Percentiles rank a stretch among this genome's conserved stretches.
Evolutionary conservation across 2,113 vertebrate species (phyloP).

Genomic region (Ptilorrhoa leucosticta): DNA sequence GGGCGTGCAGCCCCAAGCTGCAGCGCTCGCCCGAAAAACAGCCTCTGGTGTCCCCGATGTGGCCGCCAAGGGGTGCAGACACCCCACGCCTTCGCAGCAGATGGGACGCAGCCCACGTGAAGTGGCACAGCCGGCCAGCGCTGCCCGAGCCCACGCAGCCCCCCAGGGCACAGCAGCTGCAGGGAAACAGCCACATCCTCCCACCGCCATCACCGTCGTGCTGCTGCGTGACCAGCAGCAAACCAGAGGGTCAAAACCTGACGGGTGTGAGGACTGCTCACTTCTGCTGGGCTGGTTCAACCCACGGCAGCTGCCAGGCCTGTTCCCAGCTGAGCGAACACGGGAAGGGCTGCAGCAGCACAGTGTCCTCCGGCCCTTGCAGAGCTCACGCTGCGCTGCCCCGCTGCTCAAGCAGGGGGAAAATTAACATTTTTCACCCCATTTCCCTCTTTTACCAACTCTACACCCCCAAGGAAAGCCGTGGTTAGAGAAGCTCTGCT

Average conservation of each 20-base stretch:
- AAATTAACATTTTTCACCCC: background rate
- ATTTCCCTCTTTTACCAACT: background rate
- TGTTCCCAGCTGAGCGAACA: accelerated
- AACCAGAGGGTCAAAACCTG: background rate
- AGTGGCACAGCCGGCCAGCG: accelerated
- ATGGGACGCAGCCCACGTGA: accelerated
- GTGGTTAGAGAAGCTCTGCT: accelerated
- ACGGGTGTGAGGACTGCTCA: accelerated
- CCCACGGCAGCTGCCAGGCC: background rate
- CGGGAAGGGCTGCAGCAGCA: accelerated
- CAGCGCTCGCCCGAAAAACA: accelerated
- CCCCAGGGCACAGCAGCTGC: too few species aligned
- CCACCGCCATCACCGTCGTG: accelerated
- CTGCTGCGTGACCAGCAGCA: accelerated
- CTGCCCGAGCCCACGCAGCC: accelerated
- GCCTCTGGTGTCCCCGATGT: accelerated
- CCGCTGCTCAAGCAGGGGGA: accelerated
- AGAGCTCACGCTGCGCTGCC: accelerated
- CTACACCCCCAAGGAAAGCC: accelerated
- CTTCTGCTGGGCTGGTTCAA: background rate
- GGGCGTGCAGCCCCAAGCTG: accelerated
- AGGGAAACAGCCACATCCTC: background rate
- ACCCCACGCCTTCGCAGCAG: background rate
- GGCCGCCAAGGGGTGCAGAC: background rate
- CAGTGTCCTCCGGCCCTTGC: accelerated